phyloP scores from a whole-genome alignment of 2,113 vertebrate species.

The Takifugu flavidus region DNA sequence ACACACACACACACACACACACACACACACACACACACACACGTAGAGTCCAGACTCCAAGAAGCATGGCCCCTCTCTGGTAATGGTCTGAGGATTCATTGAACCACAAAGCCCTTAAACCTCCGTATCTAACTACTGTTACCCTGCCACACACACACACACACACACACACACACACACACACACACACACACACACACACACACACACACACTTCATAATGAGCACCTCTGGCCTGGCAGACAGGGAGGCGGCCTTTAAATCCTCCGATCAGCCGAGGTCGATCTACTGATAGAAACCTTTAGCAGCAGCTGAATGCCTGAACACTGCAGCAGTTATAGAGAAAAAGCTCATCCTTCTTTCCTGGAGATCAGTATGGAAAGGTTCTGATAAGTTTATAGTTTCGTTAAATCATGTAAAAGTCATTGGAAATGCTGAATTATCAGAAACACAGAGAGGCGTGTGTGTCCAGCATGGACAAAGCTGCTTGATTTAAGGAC shows the following conservation, averaged over 20 bases:
- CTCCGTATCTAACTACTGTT: conserved; percentile 34
- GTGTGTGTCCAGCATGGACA: not conserved
- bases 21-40: not conserved
- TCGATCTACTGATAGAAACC: conserved; percentile 45
- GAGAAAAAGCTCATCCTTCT: too few relatives aligned
- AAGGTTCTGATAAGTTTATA: too few relatives aligned
- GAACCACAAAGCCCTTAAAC: conserved; percentile 58
- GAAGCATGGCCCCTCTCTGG: conserved; percentile 39
- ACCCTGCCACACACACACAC: conserved; percentile 10
- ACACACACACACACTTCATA: conserved; percentile 19
- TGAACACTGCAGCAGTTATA: too few relatives aligned
- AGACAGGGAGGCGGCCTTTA: conserved; percentile 39
- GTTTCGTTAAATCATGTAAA: too few relatives aligned
- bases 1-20: not conserved
- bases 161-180: conserved; percentile 13
- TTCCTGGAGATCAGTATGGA: too few relatives aligned
- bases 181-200: conserved; percentile 13
- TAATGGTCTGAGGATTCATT: conserved; percentile 47
- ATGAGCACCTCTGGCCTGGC: conserved; percentile 42
- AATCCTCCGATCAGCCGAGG: conserved; percentile 38
- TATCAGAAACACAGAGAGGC: conserved; percentile 4
- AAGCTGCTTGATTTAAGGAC: too few relatives aligned
- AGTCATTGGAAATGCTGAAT: too few relatives aligned
- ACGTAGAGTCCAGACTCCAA: conserved; percentile 17
- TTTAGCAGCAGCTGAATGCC: conserved; percentile 30